These are phyloP conservation scores for Saxidomus purpurata DNA, from an alignment of 1,140 invertebrate species.

Conservation along the genomic window DNA sequence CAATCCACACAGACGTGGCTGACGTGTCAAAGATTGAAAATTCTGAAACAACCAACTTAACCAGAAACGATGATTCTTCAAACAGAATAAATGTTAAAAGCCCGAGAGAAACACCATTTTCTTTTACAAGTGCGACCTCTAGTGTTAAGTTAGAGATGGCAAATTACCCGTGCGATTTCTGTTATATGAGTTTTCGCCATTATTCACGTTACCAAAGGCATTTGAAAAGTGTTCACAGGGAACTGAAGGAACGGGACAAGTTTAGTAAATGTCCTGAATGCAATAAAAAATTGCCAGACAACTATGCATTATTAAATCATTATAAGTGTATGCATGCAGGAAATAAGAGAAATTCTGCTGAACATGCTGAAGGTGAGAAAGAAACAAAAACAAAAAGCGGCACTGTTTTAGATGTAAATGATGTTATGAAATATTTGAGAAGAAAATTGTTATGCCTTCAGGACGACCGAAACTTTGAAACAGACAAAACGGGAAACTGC, in stretches of 20 bases:
- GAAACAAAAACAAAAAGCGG: background rate
- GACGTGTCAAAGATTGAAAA: no score
- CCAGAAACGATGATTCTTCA: no score
- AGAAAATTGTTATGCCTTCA: background rate
- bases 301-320: background rate
- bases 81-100: no score
- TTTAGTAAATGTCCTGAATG: background rate
- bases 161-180: constrained; percentile 6
- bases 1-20: no score
- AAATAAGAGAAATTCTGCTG: background rate
- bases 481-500: background rate
- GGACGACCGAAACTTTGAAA: background rate
- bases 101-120: no score
- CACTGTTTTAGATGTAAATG: background rate
- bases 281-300: background rate
- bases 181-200: background rate
- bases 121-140: no score
- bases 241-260: background rate
- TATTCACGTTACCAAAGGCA: background rate
- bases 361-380: no score
- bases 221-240: background rate
- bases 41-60: no score
- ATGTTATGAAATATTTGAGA: constrained; percentile 24
- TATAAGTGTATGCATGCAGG: background rate
- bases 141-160: background rate